Percentiles rank a stretch among this genome's conserved stretches.
These are phyloP conservation scores for Halcyon badia DNA, from an alignment of 2,797 vertebrate genomes.

Conservation along the genomic window DNA sequence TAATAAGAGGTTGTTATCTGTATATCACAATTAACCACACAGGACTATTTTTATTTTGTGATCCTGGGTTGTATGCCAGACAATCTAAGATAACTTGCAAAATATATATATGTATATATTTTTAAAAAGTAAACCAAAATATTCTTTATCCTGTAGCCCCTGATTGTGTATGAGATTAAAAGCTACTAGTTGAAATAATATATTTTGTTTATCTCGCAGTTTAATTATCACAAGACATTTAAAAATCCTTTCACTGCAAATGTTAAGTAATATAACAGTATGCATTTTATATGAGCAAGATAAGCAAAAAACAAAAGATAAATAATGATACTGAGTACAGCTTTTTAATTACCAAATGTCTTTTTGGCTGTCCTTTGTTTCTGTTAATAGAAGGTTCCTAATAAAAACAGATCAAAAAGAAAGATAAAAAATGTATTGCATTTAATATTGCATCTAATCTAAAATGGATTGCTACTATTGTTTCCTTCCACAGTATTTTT, in stretches of 20 bases:
- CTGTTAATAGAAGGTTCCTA: constrained; percentile 38
- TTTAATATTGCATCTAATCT: not conserved
- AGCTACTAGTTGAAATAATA: constrained; percentile 17
- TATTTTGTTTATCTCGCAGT: constrained; percentile 29
- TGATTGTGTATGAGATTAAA: constrained; percentile 50
- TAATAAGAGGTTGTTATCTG: not conserved
- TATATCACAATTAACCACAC: not conserved
- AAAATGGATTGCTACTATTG: not conserved
- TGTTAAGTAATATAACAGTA: constrained; percentile 33
- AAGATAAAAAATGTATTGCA: not conserved
- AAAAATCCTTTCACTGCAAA: constrained; percentile 51
- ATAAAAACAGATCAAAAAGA: constrained; percentile 54
- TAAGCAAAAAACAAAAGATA: constrained; percentile 60
- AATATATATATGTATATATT: not conserved
- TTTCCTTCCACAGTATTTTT: not conserved
- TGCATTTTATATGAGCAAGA: constrained; percentile 73
- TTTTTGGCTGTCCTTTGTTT: constrained; percentile 62
- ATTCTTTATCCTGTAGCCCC: not conserved
- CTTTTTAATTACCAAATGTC: constrained; percentile 73
- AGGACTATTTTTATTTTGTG: not conserved
- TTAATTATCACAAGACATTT: constrained; percentile 65
- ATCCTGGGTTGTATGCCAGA: not conserved
- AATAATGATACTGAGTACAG: constrained; percentile 64
- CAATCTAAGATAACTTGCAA: not conserved
- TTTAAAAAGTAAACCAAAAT: not conserved